Evolutionary conservation across 2,888 invertebrate genomes (phyloP).

Genomic region (Leptinotarsa haldemani): DNA sequence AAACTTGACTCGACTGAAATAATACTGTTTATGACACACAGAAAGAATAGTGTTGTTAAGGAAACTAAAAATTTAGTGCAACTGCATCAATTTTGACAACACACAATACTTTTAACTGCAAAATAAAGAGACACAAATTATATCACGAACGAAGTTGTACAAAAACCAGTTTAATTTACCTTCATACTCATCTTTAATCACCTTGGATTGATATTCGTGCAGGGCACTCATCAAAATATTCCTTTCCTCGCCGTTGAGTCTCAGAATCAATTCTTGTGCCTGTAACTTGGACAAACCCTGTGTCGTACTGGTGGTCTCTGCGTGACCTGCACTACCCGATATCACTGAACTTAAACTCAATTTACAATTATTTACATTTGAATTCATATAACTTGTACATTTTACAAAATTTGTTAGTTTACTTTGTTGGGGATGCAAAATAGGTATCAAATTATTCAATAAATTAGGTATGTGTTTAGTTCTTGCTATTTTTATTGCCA

Average conservation of each 20-base stretch:
- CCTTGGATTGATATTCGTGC: constrained; percentile 79
- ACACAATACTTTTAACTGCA: constrained; percentile 36
- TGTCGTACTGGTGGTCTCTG: constrained; percentile 64
- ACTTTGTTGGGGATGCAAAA: constrained; percentile 38
- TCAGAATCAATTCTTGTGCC: constrained; percentile 79
- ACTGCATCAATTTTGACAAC: neutral
- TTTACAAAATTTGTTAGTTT: constrained; percentile 44
- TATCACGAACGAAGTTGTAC: constrained; percentile 30
- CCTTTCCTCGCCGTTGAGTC: constrained; percentile 80
- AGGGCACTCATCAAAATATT: constrained; percentile 76
- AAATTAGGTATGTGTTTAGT: constrained; percentile 38
- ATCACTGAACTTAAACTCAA: constrained; percentile 54
- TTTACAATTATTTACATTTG: constrained; percentile 42
- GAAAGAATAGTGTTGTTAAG: no score
- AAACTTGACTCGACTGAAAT: no score
- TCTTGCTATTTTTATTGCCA: constrained; percentile 50
- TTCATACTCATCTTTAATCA: constrained; percentile 82
- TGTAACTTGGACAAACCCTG: constrained; percentile 72
- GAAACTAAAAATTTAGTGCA: no score
- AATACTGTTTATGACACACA: no score
- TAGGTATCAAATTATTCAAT: constrained; percentile 32
- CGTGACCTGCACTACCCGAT: constrained; percentile 61
- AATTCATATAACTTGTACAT: constrained; percentile 35
- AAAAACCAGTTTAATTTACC: constrained; percentile 67
- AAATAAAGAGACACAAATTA: constrained; percentile 27